Base-by-base conservation (phyloP, 1,140 invertebrate genomes). In the Scylla paramamosain region DNA sequence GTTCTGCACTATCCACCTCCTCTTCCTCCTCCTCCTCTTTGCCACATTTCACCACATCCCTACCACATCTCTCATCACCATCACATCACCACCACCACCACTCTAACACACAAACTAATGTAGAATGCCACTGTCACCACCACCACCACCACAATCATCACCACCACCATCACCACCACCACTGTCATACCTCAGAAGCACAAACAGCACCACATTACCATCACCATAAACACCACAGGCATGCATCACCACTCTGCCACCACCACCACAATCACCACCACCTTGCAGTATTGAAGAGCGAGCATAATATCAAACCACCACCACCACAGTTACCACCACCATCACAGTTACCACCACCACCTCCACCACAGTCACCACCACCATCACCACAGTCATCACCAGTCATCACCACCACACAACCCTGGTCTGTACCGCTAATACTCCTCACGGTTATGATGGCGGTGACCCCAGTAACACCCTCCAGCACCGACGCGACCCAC, bases 401-500 rank as follows among this genome's bases (percentile, higher is more conserved):
- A 0, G 25, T 88, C 20, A 88, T 6, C 31, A 88, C 25, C 45
- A 88, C 86, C 16, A n/a, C 28, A 12, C 29, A 4, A 14, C 31
- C 16, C 86, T 45, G 28, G 45, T 31, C 45, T 10, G 2, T 88
- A 88, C 25, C 16, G 31, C 8, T 10, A 29, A 91, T 29, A 28
- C 48, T 59, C 12, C 14, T 16, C 4, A 29, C 29, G 1, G 31
- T 29, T 28, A 16, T 77, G 20, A 77, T 28, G 29, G 16, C n/a
- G 67, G 48, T 16, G 31, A 25, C 90, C 29, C 32, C 48, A 28
- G 16, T 29, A 77, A 16, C 25, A 16, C 0, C 90, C 29, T 83
- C 93, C 67, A 93, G 77, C 25, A 88, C 95, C 0, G 95, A 96
- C 14, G 48, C 29, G 32, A 31, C 46, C 7, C 95, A 96, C 77